Conservation (phyloP, 2,888 invertebrate genomes). For the Drosophila crucigera region DNA sequence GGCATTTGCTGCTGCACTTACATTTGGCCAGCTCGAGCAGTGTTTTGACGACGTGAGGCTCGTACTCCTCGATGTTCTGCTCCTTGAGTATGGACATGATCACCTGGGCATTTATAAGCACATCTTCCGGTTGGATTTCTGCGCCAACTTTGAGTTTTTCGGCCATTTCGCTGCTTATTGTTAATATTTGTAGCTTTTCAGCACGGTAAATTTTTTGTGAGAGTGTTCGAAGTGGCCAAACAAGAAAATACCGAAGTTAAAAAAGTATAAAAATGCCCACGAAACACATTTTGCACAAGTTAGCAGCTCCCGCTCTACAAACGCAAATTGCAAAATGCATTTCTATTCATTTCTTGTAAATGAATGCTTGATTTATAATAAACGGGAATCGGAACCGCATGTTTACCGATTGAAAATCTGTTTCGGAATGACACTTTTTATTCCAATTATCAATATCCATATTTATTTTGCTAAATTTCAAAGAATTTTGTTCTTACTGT, state of each 20-base stretch:
- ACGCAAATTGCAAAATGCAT: background rate
- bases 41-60: background rate
- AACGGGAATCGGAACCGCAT: background rate
- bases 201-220: background rate
- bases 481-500: background rate
- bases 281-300: background rate
- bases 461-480: background rate
- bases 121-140: background rate
- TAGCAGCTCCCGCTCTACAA: background rate
- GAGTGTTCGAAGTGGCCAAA: background rate
- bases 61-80: background rate
- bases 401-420: background rate
- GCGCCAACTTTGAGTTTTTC: background rate
- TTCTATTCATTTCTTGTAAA: too few relatives aligned
- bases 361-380: background rate
- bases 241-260: background rate
- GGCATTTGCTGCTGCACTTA: too few relatives aligned
- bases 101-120: background rate
- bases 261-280: background rate
- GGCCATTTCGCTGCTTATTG: background rate
- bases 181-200: background rate
- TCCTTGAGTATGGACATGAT: background rate
- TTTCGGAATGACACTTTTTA: background rate
- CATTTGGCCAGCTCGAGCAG: background rate
- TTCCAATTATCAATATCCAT: background rate